These are phyloP conservation scores for Rhipidura dahli DNA, from an alignment of 2,113 vertebrate genomes.

Conservation along the genomic window DNA sequence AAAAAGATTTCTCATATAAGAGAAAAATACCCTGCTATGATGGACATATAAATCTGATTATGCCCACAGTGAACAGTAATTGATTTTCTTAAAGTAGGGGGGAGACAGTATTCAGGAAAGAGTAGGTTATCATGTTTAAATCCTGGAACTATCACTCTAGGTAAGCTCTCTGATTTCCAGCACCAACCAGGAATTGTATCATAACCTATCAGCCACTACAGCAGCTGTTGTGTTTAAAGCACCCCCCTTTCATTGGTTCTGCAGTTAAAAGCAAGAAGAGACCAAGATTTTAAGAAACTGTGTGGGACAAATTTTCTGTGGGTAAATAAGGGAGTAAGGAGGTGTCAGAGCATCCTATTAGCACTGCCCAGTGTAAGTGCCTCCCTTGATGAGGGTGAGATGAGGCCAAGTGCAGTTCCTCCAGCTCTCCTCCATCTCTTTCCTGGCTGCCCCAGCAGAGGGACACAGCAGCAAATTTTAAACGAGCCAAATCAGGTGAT, in stretches of 20 bases:
- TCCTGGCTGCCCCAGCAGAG: background rate
- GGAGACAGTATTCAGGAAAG: background rate
- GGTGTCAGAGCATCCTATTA: background rate
- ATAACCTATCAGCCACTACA: background rate
- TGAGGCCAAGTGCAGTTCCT: background rate
- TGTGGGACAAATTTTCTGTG: background rate
- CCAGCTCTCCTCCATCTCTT: background rate
- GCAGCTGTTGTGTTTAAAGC: background rate
- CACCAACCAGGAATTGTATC: background rate
- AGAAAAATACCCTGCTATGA: background rate
- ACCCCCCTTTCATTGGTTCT: background rate
- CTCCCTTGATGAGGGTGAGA: background rate
- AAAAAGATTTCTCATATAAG: background rate
- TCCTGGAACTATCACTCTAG: background rate
- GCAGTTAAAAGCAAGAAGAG: background rate
- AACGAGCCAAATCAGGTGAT: rapidly evolving
- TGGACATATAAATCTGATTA: background rate
- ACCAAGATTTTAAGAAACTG: background rate
- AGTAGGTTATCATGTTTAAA: background rate
- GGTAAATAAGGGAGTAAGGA: background rate
- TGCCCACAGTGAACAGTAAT: background rate
- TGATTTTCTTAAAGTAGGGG: background rate
- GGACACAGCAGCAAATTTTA: background rate
- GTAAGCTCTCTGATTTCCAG: background rate
- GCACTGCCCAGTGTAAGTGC: background rate